A percentile compares a stretch with the other conserved stretches of the same genome.
Evolutionary conservation across 2,888 invertebrate genomes (phyloP).

Genomic region (Vesta saturnalis): DNA sequence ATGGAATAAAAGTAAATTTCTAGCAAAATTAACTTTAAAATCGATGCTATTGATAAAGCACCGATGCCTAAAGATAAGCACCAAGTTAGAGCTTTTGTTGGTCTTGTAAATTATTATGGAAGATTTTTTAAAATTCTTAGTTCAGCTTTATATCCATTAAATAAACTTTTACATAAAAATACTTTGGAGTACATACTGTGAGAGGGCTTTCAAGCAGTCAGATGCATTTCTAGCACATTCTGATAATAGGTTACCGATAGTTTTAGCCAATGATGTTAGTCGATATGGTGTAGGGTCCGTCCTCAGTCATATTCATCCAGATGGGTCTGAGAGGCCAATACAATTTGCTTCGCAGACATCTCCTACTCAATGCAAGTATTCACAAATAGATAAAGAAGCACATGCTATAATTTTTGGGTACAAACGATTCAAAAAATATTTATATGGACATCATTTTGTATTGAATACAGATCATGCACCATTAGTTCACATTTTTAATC

Average conservation of each 20-base stretch:
- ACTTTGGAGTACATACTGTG: not conserved
- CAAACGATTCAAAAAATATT: conserved; percentile 37
- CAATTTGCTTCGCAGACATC: too few relatives aligned
- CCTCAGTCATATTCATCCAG: not conserved
- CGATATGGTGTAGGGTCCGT: not conserved
- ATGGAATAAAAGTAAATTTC: conserved; percentile 2
- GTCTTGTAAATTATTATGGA: too few relatives aligned
- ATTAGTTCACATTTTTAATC: conserved; percentile 13
- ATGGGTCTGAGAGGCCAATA: not conserved
- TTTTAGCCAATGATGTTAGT: not conserved
- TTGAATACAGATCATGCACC: conserved; percentile 16
- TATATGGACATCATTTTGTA: conserved; percentile 31
- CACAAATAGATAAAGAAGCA: conserved; percentile 7
- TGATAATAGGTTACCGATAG: not conserved
- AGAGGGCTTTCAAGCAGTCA: not conserved
- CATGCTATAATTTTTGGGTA: conserved; percentile 37
- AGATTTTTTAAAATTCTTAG: not conserved
- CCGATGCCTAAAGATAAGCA: not conserved
- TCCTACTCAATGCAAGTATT: not conserved
- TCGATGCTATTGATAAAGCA: not conserved
- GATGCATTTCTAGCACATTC: not conserved
- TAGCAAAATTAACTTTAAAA: not conserved
- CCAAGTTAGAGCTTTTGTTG: conserved; percentile 2
- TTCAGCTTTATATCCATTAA: not conserved
- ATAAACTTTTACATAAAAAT: not conserved